These are phyloP conservation scores for Sapayoa aenigma DNA, from an alignment of 2,113 vertebrate genomes.

Conservation along the genomic window DNA sequence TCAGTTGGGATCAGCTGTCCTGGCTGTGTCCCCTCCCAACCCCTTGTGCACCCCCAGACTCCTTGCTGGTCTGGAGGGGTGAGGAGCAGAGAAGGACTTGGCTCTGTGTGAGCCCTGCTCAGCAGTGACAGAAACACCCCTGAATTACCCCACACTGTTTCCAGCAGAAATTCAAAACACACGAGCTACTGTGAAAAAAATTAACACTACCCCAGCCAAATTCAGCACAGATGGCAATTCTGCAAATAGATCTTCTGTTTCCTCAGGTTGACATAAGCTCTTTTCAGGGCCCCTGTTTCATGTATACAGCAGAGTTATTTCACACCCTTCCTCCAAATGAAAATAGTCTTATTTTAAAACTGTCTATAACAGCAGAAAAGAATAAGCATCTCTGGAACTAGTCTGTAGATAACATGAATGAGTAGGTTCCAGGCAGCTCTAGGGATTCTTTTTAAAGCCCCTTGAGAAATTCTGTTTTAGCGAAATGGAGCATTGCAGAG, in stretches of 20 bases:
- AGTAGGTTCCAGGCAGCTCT: not conserved
- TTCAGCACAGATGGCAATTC: not conserved
- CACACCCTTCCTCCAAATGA: not conserved
- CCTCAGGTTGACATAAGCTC: not conserved
- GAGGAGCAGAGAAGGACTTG: not conserved
- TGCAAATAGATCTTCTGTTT: not conserved
- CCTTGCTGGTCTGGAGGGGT: not conserved
- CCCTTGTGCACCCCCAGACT: not conserved
- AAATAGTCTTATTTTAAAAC: slow-evolving; percentile 12
- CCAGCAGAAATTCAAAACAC: not conserved
- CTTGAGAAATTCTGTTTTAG: slow-evolving; percentile 5
- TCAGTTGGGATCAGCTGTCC: not conserved
- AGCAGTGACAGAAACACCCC: not conserved
- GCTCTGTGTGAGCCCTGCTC: not conserved
- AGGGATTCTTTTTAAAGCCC: not conserved
- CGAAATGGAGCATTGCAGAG: slow-evolving; percentile 38
- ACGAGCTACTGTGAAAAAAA: not conserved
- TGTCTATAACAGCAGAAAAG: not conserved
- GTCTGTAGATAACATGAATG: not conserved
- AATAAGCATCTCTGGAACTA: not conserved
- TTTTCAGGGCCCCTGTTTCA: not conserved
- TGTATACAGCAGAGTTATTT: not conserved
- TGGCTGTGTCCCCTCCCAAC: not conserved
- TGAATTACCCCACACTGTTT: not conserved
- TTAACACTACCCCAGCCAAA: not conserved